Evolutionary conservation across 2,888 invertebrate species (phyloP), one percentile per base, ranked within the genome.

Genomic region (Nasonovia ribisnigri): DNA sequence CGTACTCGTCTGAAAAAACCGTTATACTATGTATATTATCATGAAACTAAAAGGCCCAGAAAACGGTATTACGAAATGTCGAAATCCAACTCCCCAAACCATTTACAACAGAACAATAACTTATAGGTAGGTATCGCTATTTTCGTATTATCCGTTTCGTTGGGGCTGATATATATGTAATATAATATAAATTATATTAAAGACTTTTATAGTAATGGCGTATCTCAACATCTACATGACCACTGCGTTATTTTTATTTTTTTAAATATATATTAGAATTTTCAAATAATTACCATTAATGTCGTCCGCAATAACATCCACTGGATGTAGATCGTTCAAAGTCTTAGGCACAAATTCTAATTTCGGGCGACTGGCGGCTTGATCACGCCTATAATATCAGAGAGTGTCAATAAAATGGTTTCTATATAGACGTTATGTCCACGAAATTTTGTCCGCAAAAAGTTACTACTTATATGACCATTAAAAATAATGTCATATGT

Each of bases 291-390:
- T 96, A 97, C 97, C 97, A 96, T 98, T 98, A 95, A 97, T 95
- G 95, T 96, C 96, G 95, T 97, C 97, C 94, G 96, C 95, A 95
- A 97, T 96, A 95, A 97, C 96, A 95, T 97, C 97, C 96, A 98
- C 98, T 96, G 98, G 97, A 96, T 98, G 97, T 54, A 98, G 97
- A 96, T 98, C 98, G 94, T 98, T 97, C 95, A 99, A 96, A 94
- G 98, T 98, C 97, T 98, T 99, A 95, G 99, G 98, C 95, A 98
- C 97, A 96, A 98, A 99, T 96, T 98, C 98, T 96, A 97, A 95
- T 96, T 98, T 98, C 95, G 98, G 98, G 96, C 98, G 97, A 96
- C 97, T 97, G 95, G 97, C 98, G 94, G 98, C 98, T 96, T 98
- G 98, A 95, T 98, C 98, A 96, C 98, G 98, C 96, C 98, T 98